Evolutionary conservation across 2,888 invertebrate species (phyloP).

Genomic region (Rugalucina vietnamica): DNA sequence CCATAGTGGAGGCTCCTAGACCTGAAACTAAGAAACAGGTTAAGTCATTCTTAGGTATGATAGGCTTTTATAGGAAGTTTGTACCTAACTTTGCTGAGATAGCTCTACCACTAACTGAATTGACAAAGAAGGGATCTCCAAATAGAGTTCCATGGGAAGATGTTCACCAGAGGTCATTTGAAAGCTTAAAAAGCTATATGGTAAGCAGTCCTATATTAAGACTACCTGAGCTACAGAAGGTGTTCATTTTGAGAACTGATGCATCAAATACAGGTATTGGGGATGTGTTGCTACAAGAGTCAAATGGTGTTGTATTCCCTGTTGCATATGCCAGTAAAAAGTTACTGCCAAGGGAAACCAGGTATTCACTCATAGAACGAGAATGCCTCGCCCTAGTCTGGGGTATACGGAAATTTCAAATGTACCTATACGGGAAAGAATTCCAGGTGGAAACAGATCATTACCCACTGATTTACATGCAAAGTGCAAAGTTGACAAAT

Average conservation of each 20-base stretch:
- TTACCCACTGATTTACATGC: constrained; percentile 49
- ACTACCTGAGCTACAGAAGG: constrained; percentile 42
- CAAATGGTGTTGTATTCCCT: constrained; percentile 43
- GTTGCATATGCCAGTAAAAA: constrained; percentile 65
- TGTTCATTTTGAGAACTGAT: constrained; percentile 56
- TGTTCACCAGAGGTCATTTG: not conserved
- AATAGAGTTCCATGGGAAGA: not conserved
- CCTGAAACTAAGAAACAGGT: constrained; percentile 47
- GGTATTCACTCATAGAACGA: constrained; percentile 58
- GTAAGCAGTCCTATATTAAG: not conserved
- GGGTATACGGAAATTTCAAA: constrained; percentile 54
- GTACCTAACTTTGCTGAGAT: constrained; percentile 55
- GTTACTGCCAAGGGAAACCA: constrained; percentile 43
- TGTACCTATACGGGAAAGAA: constrained; percentile 52
- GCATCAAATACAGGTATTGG: constrained; percentile 56
- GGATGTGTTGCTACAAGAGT: constrained; percentile 56
- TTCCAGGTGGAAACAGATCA: constrained; percentile 64
- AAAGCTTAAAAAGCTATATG: not conserved
- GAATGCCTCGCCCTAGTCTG: constrained; percentile 63
- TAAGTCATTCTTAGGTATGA: constrained; percentile 52
- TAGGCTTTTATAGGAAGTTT: constrained; percentile 51
- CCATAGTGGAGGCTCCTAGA: constrained; percentile 30
- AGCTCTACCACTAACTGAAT: constrained; percentile 53
- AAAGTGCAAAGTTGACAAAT: constrained; percentile 49
- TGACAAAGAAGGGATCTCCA: constrained; percentile 57